Base-by-base conservation (phyloP, 2,888 invertebrate genomes). In the Campoletis raptor region DNA sequence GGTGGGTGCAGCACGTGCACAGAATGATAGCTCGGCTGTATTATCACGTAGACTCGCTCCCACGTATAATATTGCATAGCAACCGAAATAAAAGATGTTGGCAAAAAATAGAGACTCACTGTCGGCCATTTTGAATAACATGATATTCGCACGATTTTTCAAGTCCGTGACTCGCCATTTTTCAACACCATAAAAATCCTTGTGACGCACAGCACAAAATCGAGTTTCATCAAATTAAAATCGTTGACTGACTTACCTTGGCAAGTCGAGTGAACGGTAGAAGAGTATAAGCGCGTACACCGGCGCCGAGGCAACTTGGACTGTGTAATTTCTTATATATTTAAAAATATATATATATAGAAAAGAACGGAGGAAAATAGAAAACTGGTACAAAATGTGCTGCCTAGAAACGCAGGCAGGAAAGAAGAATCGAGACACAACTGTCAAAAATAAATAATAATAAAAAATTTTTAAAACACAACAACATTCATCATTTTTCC, bases 181-280 rank as follows among this genome's bases (percentile, higher is more conserved):
- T 52, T 61, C 5, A 61, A 30, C 61, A 30, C 12, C 57, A 30
- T 30, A 30, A 2, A 61, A 15, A 61, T 61, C 61, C 61, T 30
- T 30, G 24, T 61, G 30, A 15, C 30, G 57, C 30, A 30, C 30
- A 30, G 30, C 30, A 61, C 15, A 67, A 40, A 67, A 40, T 67
- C n/a, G 40, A 67, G 40, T 67, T 42, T 77, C 36, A 48, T 77
- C 70, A 30, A 48, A 40, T 64, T 48, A 72, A 45, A 48, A 88
- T 86, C 88, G 85, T 70, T 86, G 85, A 84, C 82, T 80, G 88
- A 89, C 88, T 89, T 89, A 89, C 88, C 88, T 89, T 86, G 76
- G 88, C 88, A 89, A 89, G 88, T 88, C 88, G 83, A 79, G 86
- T 85, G 74, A 87, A 86, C 72, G 67, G 80, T 57, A 74, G 81